Evolutionary conservation across 35 echinoderm and acorn worm species (phyloP).

Genomic region (Anneissia japonica): DNA sequence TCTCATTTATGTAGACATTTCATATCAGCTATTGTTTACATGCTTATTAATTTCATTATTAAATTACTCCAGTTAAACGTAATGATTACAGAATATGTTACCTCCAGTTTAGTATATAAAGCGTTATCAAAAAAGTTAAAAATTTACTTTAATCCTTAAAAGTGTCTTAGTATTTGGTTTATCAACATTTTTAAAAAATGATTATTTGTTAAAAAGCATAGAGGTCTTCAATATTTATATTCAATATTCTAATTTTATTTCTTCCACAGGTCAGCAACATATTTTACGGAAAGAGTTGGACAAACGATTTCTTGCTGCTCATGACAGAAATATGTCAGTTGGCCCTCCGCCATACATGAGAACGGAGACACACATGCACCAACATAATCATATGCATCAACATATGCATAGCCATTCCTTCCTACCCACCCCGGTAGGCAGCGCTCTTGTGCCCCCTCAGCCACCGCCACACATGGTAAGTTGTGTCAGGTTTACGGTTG

Average conservation of each 20-base stretch:
- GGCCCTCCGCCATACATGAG: conserved; percentile 15
- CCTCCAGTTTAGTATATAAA: too few species aligned
- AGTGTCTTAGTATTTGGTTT: too few species aligned
- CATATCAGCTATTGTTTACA: too few species aligned
- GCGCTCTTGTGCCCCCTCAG: background rate
- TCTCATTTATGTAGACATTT: too few species aligned
- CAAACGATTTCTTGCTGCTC: conserved; percentile 5
- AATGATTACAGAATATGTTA: too few species aligned
- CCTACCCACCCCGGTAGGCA: background rate
- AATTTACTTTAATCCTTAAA: too few species aligned
- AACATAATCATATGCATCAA: conserved; percentile 21
- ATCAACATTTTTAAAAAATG: too few species aligned
- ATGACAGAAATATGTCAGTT: conserved; percentile 9
- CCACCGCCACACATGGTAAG: conserved; percentile 19
- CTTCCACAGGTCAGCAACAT: background rate
- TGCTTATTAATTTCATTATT: too few species aligned
- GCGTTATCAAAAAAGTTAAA: too few species aligned
- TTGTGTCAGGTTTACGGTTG: background rate
- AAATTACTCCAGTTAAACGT: too few species aligned
- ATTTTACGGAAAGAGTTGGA: background rate
- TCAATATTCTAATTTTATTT: background rate
- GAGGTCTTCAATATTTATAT: too few species aligned
- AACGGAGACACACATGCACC: conserved; percentile 13
- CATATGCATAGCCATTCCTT: conserved; percentile 15
- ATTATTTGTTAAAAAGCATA: too few species aligned